A percentile compares a stretch with the other conserved stretches of the same genome.
These are phyloP conservation scores for Argyra leucocephala DNA, from an alignment of 2,888 invertebrate genomes.

Conservation along the genomic window DNA sequence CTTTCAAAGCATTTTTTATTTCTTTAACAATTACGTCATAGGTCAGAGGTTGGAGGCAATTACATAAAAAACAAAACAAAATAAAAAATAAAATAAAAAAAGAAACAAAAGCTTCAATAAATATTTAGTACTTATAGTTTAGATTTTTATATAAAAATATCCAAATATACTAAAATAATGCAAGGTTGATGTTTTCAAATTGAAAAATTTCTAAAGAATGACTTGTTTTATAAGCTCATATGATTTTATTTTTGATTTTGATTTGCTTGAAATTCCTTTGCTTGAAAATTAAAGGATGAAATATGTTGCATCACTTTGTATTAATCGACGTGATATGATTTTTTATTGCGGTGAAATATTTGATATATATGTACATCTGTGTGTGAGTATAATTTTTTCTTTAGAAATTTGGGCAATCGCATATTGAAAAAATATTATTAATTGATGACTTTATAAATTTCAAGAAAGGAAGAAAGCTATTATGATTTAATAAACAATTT, in stretches of 20 bases:
- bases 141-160: not conserved
- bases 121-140: constrained; percentile 2
- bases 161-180: not conserved
- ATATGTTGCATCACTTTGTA: constrained; percentile 3
- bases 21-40: not conserved
- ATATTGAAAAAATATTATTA: no score
- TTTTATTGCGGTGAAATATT: not conserved
- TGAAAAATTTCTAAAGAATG: not conserved
- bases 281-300: not conserved
- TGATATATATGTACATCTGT: no score
- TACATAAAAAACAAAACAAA: not conserved
- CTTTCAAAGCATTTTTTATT: not conserved
- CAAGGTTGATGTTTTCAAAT: not conserved
- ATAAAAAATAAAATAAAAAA: no score
- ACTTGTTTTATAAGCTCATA: not conserved
- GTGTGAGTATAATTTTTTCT: no score
- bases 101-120: not conserved
- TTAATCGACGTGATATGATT: constrained; percentile 1
- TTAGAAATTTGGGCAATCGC: no score
- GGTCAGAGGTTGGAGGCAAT: not conserved
- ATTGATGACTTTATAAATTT: no score
- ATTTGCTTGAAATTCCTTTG: no score
- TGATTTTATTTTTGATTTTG: not conserved
- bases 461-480: no score
- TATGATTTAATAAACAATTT: no score